Evolutionary conservation across 2,888 invertebrate genomes (phyloP).

Genomic region (Archaeoteleia sp.): DNA sequence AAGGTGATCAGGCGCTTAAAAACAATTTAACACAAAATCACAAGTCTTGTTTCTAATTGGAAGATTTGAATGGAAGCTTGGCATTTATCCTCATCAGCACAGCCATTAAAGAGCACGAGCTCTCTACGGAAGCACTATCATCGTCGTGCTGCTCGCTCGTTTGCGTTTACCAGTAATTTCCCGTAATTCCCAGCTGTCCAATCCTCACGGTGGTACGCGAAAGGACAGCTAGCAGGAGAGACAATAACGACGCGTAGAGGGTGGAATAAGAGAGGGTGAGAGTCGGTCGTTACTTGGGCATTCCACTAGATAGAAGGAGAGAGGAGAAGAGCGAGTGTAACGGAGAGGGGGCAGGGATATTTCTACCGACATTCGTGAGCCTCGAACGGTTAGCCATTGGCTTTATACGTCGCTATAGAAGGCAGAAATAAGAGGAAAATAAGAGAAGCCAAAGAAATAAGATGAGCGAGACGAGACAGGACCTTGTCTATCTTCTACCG

Average conservation of each 20-base stretch:
- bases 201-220: conserved; percentile 52
- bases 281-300: conserved; percentile 25
- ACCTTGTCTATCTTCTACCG: conserved; percentile 52
- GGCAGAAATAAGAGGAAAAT: conserved; percentile 42
- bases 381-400: conserved; percentile 21
- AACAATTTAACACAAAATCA: conserved; percentile 27
- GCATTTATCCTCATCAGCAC: conserved; percentile 48
- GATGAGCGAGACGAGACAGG: conserved; percentile 37
- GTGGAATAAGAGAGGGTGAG: conserved; percentile 34
- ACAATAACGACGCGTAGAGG: conserved; percentile 32
- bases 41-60: conserved; percentile 44
- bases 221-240: conserved; percentile 41
- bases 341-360: not conserved
- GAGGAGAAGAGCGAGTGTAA: not conserved
- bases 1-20: not conserved
- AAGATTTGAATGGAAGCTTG: conserved; percentile 51
- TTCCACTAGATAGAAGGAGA: conserved; percentile 13
- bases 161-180: conserved; percentile 63
- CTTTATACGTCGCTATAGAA: conserved; percentile 19
- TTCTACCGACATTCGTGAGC: conserved; percentile 15
- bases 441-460: conserved; percentile 42
- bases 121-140: conserved; percentile 47
- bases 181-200: conserved; percentile 60
- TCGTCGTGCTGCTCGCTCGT: conserved; percentile 49
- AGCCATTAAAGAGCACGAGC: conserved; percentile 51